Evolutionary conservation across 1,140 invertebrate genomes (phyloP).

Genomic region (Leptinotarsa defecta): DNA sequence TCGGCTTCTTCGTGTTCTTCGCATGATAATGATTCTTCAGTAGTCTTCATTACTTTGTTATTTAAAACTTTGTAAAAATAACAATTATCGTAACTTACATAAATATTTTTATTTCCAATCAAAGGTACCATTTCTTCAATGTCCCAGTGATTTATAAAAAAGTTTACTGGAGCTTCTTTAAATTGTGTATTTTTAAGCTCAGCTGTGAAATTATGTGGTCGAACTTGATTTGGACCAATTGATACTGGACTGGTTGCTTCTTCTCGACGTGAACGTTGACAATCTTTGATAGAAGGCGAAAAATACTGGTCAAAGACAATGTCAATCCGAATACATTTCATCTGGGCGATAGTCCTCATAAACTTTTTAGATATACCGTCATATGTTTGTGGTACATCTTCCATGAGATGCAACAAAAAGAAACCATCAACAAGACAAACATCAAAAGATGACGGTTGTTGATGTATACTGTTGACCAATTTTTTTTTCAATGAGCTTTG

Average conservation of each 20-base stretch:
- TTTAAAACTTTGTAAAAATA: constrained; percentile 29
- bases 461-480: constrained; percentile 26
- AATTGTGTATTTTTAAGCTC: constrained; percentile 38
- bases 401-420: constrained; percentile 31
- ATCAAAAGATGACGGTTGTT: constrained; percentile 29
- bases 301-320: constrained; percentile 31
- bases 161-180: constrained; percentile 39
- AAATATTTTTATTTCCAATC: constrained; percentile 40
- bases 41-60: constrained; percentile 28
- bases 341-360: constrained; percentile 22
- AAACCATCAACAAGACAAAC: constrained; percentile 27
- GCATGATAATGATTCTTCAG: constrained; percentile 30
- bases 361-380: constrained; percentile 32
- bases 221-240: constrained; percentile 29
- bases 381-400: constrained; percentile 31
- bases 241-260: constrained; percentile 23
- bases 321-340: constrained; percentile 22
- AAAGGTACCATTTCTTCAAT: constrained; percentile 32
- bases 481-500: constrained; percentile 34
- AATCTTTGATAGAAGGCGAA: constrained; percentile 30
- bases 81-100: constrained; percentile 42
- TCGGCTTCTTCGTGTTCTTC: constrained; percentile 47
- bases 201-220: constrained; percentile 33
- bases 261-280: constrained; percentile 26
- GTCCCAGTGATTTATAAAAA: constrained; percentile 39